A percentile compares a stretch with the other conserved stretches of the same genome.
These are phyloP conservation scores for Prunella strophiata DNA, from an alignment of 2,797 vertebrate genomes.

Conservation along the genomic window DNA sequence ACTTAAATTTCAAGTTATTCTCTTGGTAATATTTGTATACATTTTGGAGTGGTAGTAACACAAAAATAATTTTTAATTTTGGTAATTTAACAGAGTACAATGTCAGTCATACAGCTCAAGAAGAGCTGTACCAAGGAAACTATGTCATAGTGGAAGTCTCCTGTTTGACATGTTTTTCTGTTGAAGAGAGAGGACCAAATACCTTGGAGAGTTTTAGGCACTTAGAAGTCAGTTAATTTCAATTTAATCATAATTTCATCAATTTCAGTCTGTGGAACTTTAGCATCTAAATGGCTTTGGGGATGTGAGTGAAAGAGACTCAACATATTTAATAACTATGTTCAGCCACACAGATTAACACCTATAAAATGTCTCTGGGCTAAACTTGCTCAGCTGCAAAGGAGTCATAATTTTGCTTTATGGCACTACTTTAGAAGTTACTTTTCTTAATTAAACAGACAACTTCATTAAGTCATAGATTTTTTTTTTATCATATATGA, in stretches of 20 bases:
- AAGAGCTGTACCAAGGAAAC: neutral
- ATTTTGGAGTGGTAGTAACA: neutral
- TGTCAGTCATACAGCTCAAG: neutral
- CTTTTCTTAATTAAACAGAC: constrained; percentile 4
- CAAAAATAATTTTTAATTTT: neutral
- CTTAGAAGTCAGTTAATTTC: neutral
- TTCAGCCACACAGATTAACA: neutral
- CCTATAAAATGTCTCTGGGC: neutral
- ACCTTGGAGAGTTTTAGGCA: neutral
- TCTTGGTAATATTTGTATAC: neutral
- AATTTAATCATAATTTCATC: neutral
- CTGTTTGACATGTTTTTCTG: neutral
- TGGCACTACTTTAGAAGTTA: neutral
- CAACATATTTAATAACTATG: neutral
- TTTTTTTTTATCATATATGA: neutral
- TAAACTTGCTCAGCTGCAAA: neutral
- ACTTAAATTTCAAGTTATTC: neutral
- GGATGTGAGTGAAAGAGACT: neutral
- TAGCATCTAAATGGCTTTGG: neutral
- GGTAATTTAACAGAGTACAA: neutral
- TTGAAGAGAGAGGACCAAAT: neutral
- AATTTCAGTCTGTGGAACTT: neutral
- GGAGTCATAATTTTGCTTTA: neutral
- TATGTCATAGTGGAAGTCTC: neutral
- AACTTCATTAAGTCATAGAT: neutral